These are phyloP conservation scores for Theretra japonica DNA, from an alignment of 2,888 invertebrate species.

Conservation along the genomic window DNA sequence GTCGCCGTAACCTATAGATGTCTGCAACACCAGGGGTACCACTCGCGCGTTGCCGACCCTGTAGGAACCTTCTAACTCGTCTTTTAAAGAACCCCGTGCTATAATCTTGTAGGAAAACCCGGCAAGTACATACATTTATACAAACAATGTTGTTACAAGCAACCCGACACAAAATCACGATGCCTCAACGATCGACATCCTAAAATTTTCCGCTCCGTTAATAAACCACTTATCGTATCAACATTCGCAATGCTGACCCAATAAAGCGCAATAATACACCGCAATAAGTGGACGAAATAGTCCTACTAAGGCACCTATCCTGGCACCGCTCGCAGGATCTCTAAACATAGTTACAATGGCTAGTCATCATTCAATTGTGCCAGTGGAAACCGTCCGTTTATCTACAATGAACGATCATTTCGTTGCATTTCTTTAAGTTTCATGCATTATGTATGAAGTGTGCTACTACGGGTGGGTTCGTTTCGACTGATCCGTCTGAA, in stretches of 20 bases:
- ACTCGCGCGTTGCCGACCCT: too few species aligned
- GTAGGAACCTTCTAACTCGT: too few species aligned
- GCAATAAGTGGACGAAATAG: conserved; percentile 64
- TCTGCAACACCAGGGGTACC: too few species aligned
- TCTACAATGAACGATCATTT: conserved; percentile 73
- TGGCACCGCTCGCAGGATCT: conserved; percentile 79
- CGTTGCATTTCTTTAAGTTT: conserved; percentile 81
- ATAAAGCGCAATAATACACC: conserved; percentile 69
- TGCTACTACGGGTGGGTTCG: not conserved
- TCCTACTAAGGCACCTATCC: conserved; percentile 68
- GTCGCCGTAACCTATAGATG: too few species aligned
- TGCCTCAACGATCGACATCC: conserved; percentile 25
- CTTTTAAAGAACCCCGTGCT: too few species aligned
- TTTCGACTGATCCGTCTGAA: too few species aligned
- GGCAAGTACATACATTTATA: too few species aligned
- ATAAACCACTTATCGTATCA: conserved; percentile 60
- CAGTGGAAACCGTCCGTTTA: conserved; percentile 77
- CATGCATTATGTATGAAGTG: conserved; percentile 70
- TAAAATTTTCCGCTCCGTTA: conserved; percentile 56
- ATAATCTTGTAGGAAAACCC: too few species aligned
- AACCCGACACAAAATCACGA: conserved; percentile 13
- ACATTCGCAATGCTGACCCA: conserved; percentile 70
- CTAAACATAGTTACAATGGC: conserved; percentile 83
- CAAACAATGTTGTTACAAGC: not conserved
- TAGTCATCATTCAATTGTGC: conserved; percentile 82